These are phyloP conservation scores for Cheiracanthium punctorium DNA, from an alignment of 2,888 invertebrate species.

Conservation along the genomic window DNA sequence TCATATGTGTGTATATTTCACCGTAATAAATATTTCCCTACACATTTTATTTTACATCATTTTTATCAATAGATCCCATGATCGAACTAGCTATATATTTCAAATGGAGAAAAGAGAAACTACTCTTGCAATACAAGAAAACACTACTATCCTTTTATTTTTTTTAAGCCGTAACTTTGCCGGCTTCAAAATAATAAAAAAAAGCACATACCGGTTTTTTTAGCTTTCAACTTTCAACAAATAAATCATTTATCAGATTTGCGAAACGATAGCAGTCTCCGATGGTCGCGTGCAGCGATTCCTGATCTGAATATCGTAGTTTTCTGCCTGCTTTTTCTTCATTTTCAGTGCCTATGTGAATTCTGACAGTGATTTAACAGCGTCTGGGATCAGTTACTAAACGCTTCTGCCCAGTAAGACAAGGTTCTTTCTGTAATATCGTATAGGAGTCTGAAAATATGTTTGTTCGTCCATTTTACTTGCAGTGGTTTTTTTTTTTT, in stretches of 20 bases:
- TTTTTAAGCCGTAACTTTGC: not conserved
- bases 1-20: no score
- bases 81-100: no score
- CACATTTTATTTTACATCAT: no score
- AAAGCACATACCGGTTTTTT: not conserved
- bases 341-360: not conserved
- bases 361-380: not conserved
- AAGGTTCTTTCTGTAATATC: no score
- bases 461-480: no score
- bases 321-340: not conserved
- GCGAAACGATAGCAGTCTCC: not conserved
- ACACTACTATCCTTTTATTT: not conserved
- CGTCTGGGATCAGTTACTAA: not conserved
- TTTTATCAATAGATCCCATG: no score
- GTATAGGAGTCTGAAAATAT: no score
- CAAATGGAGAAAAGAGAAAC: no score
- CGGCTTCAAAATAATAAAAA: not conserved
- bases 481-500: no score
- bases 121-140: not conserved
- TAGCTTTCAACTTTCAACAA: constrained; percentile 3
- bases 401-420: no score
- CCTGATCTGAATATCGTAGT: not conserved
- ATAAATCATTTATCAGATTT: constrained; percentile 3
- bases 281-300: constrained; percentile 1
- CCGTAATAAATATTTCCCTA: no score